Percentiles rank a stretch among this genome's conserved stretches.
Conservation (phyloP, 2,113 vertebrate genomes). For the Catharus bicknelli region DNA sequence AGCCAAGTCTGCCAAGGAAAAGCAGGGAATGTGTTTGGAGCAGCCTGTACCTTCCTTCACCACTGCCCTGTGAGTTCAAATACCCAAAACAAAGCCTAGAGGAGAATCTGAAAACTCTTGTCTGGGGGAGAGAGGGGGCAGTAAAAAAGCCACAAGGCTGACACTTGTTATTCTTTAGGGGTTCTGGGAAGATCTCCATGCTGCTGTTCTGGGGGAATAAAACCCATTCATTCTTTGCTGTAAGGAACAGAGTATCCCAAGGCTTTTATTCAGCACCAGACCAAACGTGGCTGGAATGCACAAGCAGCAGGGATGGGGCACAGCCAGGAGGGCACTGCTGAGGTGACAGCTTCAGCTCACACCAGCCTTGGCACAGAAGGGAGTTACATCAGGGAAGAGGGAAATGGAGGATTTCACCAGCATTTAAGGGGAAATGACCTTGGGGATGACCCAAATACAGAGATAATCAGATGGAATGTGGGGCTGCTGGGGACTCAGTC, state of each 20-base stretch:
- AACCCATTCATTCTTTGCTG: background rate
- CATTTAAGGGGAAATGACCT: fast-evolving
- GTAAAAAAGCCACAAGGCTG: background rate
- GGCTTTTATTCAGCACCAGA: background rate
- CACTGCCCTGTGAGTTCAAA: background rate
- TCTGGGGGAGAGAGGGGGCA: background rate
- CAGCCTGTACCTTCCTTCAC: background rate
- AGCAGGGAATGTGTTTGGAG: background rate
- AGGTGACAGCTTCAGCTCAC: background rate
- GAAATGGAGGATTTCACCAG: background rate
- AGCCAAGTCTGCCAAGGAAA: background rate
- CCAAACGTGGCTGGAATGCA: conserved; percentile 8
- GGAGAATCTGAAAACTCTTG: background rate
- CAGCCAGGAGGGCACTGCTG: background rate
- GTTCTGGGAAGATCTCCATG: background rate
- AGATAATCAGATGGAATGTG: background rate
- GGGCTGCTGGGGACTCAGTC: background rate
- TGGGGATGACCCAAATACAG: background rate
- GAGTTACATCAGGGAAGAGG: fast-evolving
- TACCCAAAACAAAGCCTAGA: background rate
- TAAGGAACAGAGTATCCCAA: background rate
- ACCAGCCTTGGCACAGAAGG: background rate
- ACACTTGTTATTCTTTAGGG: background rate
- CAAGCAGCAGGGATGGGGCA: background rate
- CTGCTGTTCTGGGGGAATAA: background rate